Base-by-base conservation (phyloP, 2,888 invertebrate genomes). In the Nephrocerus scutellatus region DNA sequence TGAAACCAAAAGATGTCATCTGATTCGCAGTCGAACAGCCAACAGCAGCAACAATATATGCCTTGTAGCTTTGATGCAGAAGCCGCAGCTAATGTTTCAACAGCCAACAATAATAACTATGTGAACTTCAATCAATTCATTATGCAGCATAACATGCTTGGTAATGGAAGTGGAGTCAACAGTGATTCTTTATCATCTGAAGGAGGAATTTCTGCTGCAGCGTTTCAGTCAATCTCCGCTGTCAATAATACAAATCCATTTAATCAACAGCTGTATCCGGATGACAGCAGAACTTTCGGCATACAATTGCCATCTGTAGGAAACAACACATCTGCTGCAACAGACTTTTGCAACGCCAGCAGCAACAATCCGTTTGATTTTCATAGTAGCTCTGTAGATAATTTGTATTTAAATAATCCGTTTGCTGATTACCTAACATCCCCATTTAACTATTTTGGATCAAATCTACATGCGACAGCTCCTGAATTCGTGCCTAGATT, bases 111-210 rank as follows among this genome's bases (percentile, higher is more conserved):
- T 44, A 61, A 59, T 44, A 60, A 66, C 46, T 67, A 67, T 47
- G 62, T 67, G n/a, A 57, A 64, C 41, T 67, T 67, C 37, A 66
- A 65, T 52, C 66, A 67, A 44, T 67, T 67, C 43, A 60, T 67
- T 22, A 54, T 62, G 50, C 67, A 66, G 50, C 67, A 66, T 49
- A 66, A 68, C 49, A 45, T 63, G 13, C 41, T 51, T 13, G 48
- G 49, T 14, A 44, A 47, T 7, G 21, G 34, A 13, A 37, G 21
- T 15, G 33, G 36, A 20, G 30, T 24, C 39, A 13, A 6, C 20
- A 6, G 3, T 30, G 18, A 14, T 31, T 4, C 36, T 39, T 10
- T 8, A 1, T 37, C 36, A 13, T 22, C 14, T 16, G 41, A 40
- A 13, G 40, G 24, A 6, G 43, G 30, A 23, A 36, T 29, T 9